Percentiles rank a stretch among this genome's conserved stretches.
Evolutionary conservation across 37 sponge, comb jelly and placozoan species (phyloP).

Genomic region (Beroe forskalii): DNA sequence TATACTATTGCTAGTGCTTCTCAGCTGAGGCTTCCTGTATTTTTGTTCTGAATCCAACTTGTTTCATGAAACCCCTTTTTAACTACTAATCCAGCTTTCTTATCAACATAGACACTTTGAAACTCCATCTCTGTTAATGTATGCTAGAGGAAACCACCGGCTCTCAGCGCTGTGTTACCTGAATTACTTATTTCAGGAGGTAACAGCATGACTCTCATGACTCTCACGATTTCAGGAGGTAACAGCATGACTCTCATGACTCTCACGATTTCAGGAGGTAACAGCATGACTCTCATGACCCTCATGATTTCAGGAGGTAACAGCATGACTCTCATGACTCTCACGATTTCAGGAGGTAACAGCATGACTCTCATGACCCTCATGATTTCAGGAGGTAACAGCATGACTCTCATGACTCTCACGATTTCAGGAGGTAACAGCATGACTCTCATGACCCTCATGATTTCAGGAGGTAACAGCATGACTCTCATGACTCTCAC

Average conservation of each 20-base stretch:
- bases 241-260: background rate
- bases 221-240: background rate
- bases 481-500: too few species aligned
- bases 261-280: background rate
- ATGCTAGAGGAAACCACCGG: background rate
- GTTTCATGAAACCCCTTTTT: too few species aligned
- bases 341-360: background rate
- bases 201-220: background rate
- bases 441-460: background rate
- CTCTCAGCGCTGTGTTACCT: background rate
- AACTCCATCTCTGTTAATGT: too few species aligned
- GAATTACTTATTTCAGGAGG: background rate
- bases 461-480: background rate
- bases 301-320: background rate
- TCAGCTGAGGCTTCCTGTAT: too few species aligned
- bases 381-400: constrained; percentile 15
- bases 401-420: too few species aligned
- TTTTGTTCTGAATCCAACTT: too few species aligned
- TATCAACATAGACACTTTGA: too few species aligned
- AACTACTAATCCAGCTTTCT: too few species aligned
- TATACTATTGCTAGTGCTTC: too few species aligned
- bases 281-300: background rate
- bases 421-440: constrained; percentile 22
- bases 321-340: background rate
- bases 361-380: background rate